Percentiles rank a stretch among this genome's conserved stretches.
phyloP scores from a whole-genome alignment of 2,797 vertebrate genomes.

The Lepidocolaptes lacrymiger region DNA sequence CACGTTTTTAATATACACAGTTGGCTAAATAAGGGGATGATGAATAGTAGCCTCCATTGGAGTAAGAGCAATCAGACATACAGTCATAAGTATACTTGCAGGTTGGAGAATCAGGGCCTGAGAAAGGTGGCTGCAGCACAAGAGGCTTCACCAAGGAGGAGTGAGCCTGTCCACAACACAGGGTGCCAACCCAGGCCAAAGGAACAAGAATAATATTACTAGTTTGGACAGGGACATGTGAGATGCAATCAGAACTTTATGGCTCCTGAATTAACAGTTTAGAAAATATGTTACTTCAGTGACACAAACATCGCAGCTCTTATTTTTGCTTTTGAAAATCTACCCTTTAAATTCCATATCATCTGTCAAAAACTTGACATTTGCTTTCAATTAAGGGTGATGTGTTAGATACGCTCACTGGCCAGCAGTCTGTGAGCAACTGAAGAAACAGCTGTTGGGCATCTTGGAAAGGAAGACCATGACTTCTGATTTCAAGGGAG shows the following conservation, averaged over 20 bases:
- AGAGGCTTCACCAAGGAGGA: neutral
- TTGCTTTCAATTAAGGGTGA: conserved; percentile 7
- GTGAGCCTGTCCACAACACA: rapidly evolving
- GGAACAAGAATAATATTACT: neutral
- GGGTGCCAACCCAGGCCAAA: neutral
- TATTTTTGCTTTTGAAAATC: neutral
- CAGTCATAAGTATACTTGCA: neutral
- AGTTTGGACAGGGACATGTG: neutral
- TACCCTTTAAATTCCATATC: neutral
- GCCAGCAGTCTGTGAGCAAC: neutral
- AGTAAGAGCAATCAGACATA: neutral
- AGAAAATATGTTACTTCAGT: neutral
- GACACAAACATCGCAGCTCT: neutral
- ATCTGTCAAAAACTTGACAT: neutral
- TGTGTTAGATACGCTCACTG: neutral
- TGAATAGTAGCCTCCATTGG: neutral
- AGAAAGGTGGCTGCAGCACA: neutral
- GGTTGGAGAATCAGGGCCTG: neutral
- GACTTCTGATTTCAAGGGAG: neutral
- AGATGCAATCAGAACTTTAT: neutral
- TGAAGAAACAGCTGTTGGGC: conserved; percentile 4
- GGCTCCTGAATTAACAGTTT: neutral
- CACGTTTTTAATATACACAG: neutral
- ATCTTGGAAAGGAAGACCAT: neutral
- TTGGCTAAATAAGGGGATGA: neutral